These are phyloP conservation scores for Steatornis caripensis DNA, from an alignment of 2,113 vertebrate species.

Conservation along the genomic window DNA sequence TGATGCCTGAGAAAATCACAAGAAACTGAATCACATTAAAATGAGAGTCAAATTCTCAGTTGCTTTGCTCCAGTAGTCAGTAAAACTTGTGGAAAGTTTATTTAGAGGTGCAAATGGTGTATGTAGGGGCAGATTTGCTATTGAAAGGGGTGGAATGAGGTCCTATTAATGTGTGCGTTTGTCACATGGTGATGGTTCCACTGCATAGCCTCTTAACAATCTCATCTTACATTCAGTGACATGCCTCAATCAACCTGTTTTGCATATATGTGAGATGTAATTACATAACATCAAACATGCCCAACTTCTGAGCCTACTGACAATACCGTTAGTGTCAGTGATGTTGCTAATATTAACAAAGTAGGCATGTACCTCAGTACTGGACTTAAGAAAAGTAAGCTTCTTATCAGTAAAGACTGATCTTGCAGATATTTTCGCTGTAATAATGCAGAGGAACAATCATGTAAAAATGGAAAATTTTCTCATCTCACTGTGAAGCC, in stretches of 20 bases:
- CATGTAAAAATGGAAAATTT: background rate
- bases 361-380: background rate
- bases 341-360: background rate
- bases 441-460: background rate
- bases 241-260: background rate
- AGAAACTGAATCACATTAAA: background rate
- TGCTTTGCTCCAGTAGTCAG: background rate
- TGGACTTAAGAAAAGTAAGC: background rate
- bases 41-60: background rate
- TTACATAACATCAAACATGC: background rate
- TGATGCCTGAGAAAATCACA: background rate
- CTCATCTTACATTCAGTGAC: background rate
- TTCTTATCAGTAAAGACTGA: background rate
- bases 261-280: background rate
- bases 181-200: background rate
- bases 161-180: background rate
- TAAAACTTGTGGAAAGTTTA: background rate
- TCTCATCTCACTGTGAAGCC: background rate
- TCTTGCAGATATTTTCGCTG: background rate
- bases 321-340: background rate
- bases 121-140: background rate
- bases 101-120: background rate
- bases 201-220: background rate
- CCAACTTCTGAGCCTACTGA: background rate
- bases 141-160: background rate